Evolutionary conservation across 2,888 invertebrate species (phyloP).

Genomic region (Lepidochitona cinerea): DNA sequence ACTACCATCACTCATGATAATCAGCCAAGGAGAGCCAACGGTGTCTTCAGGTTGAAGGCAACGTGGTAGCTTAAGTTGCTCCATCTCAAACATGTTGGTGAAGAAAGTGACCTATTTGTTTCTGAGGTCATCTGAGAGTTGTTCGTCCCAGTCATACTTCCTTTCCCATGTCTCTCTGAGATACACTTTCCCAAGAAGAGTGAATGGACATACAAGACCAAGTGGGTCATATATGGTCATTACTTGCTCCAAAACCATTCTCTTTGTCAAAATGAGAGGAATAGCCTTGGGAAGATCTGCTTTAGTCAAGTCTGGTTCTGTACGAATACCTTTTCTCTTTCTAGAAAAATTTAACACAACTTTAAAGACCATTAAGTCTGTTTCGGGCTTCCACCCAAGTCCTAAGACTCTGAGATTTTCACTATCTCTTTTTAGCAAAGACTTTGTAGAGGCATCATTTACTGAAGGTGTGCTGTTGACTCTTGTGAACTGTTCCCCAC

Average conservation of each 20-base stretch:
- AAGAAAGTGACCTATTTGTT: constrained; percentile 5
- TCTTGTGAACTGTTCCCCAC: background rate
- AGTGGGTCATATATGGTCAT: constrained; percentile 13
- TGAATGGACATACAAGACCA: constrained; percentile 1
- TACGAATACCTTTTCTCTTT: background rate
- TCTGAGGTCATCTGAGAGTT: background rate
- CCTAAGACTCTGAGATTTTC: background rate
- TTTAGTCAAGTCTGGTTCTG: background rate
- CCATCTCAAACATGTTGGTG: constrained; percentile 2
- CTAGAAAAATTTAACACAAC: constrained; percentile 3
- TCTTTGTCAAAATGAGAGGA: background rate
- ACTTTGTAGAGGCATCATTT: background rate
- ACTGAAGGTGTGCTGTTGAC: background rate
- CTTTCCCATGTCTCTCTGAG: constrained; percentile 6
- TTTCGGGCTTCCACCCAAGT: background rate
- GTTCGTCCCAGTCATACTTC: constrained; percentile 12
- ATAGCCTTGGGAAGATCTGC: background rate
- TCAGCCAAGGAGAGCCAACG: background rate
- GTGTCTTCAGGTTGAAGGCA: constrained; percentile 6
- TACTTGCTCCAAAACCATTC: background rate
- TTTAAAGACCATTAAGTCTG: constrained; percentile 8
- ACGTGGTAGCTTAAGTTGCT: background rate
- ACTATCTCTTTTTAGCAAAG: background rate
- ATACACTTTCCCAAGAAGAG: constrained; percentile 1
- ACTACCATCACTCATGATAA: constrained; percentile 5